A percentile compares a stretch with the other conserved stretches of the same genome.
phyloP scores from a whole-genome alignment of 2,113 vertebrate species.

The Phrynocephalus versicolor region DNA sequence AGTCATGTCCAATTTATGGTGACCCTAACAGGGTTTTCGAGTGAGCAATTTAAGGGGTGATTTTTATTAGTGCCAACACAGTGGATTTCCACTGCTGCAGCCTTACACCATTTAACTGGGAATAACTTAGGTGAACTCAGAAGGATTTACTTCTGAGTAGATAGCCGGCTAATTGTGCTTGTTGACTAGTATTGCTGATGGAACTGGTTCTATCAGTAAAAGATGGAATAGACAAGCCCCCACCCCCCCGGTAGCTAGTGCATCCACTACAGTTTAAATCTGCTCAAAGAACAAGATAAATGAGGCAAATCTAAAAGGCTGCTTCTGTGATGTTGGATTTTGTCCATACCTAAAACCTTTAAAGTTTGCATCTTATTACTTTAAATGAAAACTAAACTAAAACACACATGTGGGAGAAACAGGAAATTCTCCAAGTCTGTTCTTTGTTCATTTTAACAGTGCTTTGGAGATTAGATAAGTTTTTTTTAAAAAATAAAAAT shows the following conservation, averaged over 20 bases:
- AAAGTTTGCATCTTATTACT: constrained; percentile 29
- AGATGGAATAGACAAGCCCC: not conserved
- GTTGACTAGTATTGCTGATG: not conserved
- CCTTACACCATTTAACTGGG: not conserved
- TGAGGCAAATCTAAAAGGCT: no score
- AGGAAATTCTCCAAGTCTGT: constrained; percentile 58
- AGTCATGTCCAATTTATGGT: no score
- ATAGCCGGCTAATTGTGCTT: not conserved
- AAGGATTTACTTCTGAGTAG: not conserved
- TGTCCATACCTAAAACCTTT: not conserved
- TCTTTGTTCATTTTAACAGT: constrained; percentile 58
- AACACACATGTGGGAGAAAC: constrained; percentile 9
- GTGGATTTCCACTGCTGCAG: not conserved
- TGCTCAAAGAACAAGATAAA: no score
- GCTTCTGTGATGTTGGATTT: not conserved
- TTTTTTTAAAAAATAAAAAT: constrained; percentile 50
- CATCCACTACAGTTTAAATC: no score
- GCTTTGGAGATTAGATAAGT: constrained; percentile 50
- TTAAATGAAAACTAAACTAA: constrained; percentile 52
- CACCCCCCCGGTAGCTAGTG: not conserved
- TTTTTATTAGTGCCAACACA: no score
- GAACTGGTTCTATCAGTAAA: not conserved
- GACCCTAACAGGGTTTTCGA: no score
- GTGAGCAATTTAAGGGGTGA: no score
- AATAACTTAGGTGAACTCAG: not conserved